phyloP scores from a whole-genome alignment of 2,888 invertebrate genomes.

The Apodemia zela region DNA sequence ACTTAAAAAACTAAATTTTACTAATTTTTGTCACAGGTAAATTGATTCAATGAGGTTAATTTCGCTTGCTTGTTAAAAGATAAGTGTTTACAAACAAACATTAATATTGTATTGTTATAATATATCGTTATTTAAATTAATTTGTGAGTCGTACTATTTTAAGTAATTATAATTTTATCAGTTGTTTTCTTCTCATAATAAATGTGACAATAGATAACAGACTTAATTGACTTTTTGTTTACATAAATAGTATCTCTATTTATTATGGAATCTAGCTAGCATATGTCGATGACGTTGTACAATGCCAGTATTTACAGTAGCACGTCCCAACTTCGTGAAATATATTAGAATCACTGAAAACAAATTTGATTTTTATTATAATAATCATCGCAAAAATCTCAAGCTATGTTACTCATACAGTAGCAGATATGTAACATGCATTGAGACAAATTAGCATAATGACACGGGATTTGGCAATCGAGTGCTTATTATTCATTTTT shows the following conservation, averaged over 20 bases:
- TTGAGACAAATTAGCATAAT: no score
- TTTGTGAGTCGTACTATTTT: not conserved
- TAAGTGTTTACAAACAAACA: not conserved
- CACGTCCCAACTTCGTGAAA: not conserved
- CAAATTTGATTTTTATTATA: no score
- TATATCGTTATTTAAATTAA: not conserved
- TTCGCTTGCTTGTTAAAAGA: not conserved
- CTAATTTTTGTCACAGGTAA: no score
- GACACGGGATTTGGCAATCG: no score
- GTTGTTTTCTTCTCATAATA: slow-evolving; percentile 10
- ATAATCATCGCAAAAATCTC: no score
- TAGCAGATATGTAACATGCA: no score
- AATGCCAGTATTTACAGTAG: not conserved
- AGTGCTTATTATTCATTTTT: no score
- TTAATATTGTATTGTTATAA: not conserved
- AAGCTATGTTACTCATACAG: no score
- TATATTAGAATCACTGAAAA: no score
- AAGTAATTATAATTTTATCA: slow-evolving; percentile 5
- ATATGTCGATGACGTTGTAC: not conserved
- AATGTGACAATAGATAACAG: slow-evolving; percentile 10
- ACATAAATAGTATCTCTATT: not conserved
- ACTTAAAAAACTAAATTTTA: no score
- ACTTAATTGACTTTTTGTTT: slow-evolving; percentile 12
- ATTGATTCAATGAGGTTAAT: no score
- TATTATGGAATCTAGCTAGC: not conserved